Base-by-base conservation (phyloP, 2,113 vertebrate genomes). In the Oreochromis aureus region DNA sequence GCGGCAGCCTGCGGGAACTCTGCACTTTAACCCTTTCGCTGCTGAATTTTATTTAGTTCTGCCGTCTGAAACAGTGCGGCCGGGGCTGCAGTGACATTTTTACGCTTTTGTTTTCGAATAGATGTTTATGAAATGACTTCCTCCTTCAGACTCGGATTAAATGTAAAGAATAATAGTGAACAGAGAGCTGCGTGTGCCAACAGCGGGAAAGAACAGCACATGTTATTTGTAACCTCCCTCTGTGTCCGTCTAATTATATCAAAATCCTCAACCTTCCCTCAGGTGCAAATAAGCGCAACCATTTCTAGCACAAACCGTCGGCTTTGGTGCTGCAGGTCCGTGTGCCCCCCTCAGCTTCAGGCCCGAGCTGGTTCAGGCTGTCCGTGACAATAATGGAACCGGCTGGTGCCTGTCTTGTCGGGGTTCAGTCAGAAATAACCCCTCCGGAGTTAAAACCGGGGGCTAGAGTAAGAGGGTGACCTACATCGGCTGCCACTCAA, bases 1-100 rank as follows among this genome's bases (percentile, higher is more conserved):
- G 69, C 92, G 24, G 91, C 93, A 93, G 95, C 95, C 90, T 92
- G 95, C 90, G 66, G 90, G 87, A 92, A 87, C 83, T 76, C 80
- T 82, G 82, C 89, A 66, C 81, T 36, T 97, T 97, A 97, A 97
- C 96, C 94, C 95, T 44, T 87, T 54, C 88, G 6, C 85, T 94
- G 95, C 96, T 94, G 95, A 95, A 96, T 96, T 96, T 95, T 90
- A 96, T 94, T 96, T 82, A 82, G 13, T 86, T 10, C 58, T 11
- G 54, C 12, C 32, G 19, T 9, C 27, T 81, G 34, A 90, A 92
- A 94, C 91, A 86, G 89, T 84, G 78, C 81, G 39, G 5, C 2
- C 2, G 7, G 1, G n/a, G 73, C 22, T n/a, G 27, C 16, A 6
- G 3, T 3, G n/a, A 56, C 30, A 6, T 15, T 36, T 66, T 12